Evolutionary conservation across 2,113 vertebrate species (phyloP).

Genomic region (Phyllostomus discolor): DNA sequence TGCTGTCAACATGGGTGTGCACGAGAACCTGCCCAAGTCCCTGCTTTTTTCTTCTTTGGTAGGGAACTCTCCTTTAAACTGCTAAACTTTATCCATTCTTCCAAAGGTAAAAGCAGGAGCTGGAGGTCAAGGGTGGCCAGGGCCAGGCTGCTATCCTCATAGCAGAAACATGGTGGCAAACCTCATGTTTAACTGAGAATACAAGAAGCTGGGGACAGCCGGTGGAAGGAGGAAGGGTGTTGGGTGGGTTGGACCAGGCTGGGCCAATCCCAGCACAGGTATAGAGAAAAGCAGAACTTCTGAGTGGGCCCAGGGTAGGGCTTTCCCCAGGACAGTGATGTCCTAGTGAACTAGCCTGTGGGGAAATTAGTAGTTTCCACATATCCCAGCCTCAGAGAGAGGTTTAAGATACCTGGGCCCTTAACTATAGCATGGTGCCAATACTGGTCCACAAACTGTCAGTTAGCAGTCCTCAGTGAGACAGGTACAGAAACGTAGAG

Average conservation of each 20-base stretch:
- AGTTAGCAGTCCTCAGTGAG: neutral
- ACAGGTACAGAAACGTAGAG: neutral
- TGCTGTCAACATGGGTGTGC: neutral
- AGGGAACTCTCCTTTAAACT: neutral
- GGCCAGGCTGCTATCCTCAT: neutral
- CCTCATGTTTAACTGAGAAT: neutral
- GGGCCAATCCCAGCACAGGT: neutral
- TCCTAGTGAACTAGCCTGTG: neutral
- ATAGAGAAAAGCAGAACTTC: neutral
- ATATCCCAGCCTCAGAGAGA: neutral
- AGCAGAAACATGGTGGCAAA: neutral
- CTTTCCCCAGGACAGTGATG: neutral
- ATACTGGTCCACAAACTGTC: neutral
- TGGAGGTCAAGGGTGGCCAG: neutral
- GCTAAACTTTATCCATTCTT: neutral
- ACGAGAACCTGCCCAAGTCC: neutral
- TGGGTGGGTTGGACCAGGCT: neutral
- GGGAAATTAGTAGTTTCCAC: neutral
- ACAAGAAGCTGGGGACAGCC: neutral
- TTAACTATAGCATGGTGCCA: neutral
- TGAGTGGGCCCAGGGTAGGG: neutral
- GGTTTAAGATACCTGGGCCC: neutral
- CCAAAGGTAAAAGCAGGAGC: neutral
- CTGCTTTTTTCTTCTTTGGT: neutral
- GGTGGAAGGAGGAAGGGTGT: neutral